Evolutionary conservation across 2,797 vertebrate genomes (phyloP).

Genomic region (Simalia tracyae): DNA sequence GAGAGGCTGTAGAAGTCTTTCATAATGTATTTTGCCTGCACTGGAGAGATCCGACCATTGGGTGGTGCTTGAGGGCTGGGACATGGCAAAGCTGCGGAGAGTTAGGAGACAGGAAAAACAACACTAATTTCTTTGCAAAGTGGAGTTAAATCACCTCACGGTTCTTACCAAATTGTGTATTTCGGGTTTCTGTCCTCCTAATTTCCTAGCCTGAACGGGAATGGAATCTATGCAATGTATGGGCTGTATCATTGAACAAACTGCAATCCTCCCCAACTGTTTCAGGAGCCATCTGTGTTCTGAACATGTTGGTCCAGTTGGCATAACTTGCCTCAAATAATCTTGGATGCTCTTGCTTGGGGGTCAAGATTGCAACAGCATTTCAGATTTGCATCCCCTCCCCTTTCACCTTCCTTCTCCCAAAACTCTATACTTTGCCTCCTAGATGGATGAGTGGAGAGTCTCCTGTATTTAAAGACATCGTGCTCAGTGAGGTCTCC

Average conservation of each 20-base stretch:
- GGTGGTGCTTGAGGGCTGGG: conserved; percentile 72
- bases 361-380: background rate
- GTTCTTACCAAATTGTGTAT: background rate
- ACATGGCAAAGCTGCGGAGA: conserved; percentile 58
- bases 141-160: background rate
- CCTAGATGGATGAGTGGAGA: background rate
- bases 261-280: background rate
- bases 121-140: background rate
- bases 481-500: background rate
- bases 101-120: background rate
- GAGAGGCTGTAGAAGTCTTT: conserved; percentile 56
- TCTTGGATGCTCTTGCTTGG: no score
- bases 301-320: background rate
- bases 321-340: background rate
- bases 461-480: background rate
- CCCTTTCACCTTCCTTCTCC: background rate
- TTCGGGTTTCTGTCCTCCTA: background rate
- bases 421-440: background rate
- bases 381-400: background rate
- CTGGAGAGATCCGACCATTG: conserved; percentile 61
- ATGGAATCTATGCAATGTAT: background rate
- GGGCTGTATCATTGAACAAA: background rate
- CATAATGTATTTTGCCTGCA: conserved; percentile 57
- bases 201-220: background rate
- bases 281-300: background rate